phyloP scores from a whole-genome alignment of 23 tunicate species.

The Styela clava region DNA sequence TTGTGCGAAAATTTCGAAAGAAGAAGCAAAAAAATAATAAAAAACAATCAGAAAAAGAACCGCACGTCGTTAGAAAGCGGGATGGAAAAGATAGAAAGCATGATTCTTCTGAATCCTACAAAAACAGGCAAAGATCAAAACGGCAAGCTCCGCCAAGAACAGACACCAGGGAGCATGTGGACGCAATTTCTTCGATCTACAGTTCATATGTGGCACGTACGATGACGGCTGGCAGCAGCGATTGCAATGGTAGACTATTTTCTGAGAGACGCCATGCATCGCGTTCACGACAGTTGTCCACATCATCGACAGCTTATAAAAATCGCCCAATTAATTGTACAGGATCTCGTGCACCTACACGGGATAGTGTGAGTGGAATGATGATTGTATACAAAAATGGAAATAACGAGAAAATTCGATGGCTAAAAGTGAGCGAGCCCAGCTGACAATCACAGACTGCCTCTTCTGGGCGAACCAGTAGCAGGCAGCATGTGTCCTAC shows the following conservation, averaged over 20 bases:
- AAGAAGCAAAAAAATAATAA: background rate
- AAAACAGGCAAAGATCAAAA: background rate
- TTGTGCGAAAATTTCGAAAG: background rate
- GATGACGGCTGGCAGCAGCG: background rate
- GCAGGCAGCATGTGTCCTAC: background rate
- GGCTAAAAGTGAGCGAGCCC: slow-evolving; percentile 31
- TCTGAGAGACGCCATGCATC: background rate
- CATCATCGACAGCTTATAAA: background rate
- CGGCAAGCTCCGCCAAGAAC: background rate
- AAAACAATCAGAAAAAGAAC: background rate
- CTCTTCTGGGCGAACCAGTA: background rate
- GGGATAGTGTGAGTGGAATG: slow-evolving; percentile 8
- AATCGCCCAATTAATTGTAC: background rate
- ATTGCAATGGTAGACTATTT: too few relatives aligned
- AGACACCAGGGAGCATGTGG: background rate
- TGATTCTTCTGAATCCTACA: background rate
- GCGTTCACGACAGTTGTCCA: background rate
- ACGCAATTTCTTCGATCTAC: background rate
- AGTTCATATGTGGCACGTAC: background rate
- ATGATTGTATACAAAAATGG: slow-evolving; percentile 76
- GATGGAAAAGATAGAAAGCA: background rate
- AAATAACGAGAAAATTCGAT: slow-evolving; percentile 49
- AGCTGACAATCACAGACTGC: slow-evolving; percentile 52
- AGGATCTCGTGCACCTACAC: background rate
- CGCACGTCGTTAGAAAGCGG: background rate